Evolutionary conservation across 2,113 vertebrate genomes (phyloP), one percentile per base, ranked within the genome.

Genomic region (Passerina amoena): DNA sequence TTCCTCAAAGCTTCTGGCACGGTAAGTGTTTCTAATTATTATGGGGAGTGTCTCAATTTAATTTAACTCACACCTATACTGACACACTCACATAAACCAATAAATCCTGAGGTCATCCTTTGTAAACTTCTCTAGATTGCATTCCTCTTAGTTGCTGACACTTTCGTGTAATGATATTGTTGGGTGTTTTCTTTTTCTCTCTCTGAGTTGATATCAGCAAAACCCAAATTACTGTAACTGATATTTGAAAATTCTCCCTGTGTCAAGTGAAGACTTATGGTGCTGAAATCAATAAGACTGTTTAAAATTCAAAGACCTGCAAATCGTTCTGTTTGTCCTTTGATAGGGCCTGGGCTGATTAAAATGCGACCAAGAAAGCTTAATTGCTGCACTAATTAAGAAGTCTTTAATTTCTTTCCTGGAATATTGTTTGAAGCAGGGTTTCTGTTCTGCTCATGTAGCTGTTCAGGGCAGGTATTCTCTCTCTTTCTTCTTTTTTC

Each of bases 381-480:
- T 98, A 98, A 98, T 98, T 98, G 98, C 98, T 97, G 98, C 98
- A 98, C 98, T 98, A 98, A 98, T 98, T 98, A 98, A 98, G 98
- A 98, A 98, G 98, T 98, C 98, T 98, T 98, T 98, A 98, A 98
- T 98, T 98, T 98, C 97, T 98, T 98, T 98, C 97, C 97, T 98
- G 96, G 97, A 97, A 98, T 98, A 98, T 97, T 98, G 97, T 98
- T 98, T 98, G 98, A 98, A 98, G 97, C 98, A 94, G 89, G 96
- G 90, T 95, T 98, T 97, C 70, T 95, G 72, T 90, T 95, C 88
- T 94, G 90, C 66, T 92, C 79, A n/a, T 91, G 70, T 97, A 97
- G 96, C 96, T 97, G 96, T 98, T 97, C 92, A 96, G 94, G 97
- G 97, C 97, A 97, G 95, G 87, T 97, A 95, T 95, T 97, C 91